Percentiles rank a stretch among this genome's conserved stretches.
Evolutionary conservation across 2,888 invertebrate species (phyloP).

Genomic region (Synanthedon formicaeformis): DNA sequence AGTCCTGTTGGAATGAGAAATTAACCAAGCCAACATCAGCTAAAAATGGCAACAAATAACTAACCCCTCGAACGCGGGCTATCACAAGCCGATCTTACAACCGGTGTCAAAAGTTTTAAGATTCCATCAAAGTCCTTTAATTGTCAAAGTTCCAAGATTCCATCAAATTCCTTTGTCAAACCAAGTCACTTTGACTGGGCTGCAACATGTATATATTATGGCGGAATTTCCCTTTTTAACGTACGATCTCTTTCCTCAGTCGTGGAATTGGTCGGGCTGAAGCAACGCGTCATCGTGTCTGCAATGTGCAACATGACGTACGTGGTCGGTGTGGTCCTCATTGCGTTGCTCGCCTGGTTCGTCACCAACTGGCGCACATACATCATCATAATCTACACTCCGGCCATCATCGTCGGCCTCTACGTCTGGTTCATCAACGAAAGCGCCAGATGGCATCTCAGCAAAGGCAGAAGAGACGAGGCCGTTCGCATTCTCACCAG

Average conservation of each 20-base stretch:
- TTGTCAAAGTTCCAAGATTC: no score
- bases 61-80: no score
- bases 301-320: slow-evolving; percentile 81
- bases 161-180: no score
- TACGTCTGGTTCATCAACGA: slow-evolving; percentile 82
- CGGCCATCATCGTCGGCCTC: slow-evolving; percentile 74
- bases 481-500: slow-evolving; percentile 73
- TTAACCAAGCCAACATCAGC: no score
- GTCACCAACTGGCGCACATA: slow-evolving; percentile 80
- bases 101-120: no score
- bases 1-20: no score
- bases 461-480: slow-evolving; percentile 75
- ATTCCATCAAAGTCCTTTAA: no score
- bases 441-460: slow-evolving; percentile 82
- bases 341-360: slow-evolving; percentile 79
- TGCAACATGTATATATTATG: no score
- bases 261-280: slow-evolving; percentile 83
- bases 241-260: slow-evolving; percentile 57
- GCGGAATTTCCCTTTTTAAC: neutral
- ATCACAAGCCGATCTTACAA: no score
- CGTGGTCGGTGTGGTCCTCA: slow-evolving; percentile 78
- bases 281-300: slow-evolving; percentile 79
- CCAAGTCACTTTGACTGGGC: no score
- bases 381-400: slow-evolving; percentile 77
- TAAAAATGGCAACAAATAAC: no score